Percentiles rank a stretch among this genome's conserved stretches.
These are phyloP conservation scores for Tragelaphus buxtoni DNA, from an alignment of 2,113 vertebrate species.

Conservation along the genomic window DNA sequence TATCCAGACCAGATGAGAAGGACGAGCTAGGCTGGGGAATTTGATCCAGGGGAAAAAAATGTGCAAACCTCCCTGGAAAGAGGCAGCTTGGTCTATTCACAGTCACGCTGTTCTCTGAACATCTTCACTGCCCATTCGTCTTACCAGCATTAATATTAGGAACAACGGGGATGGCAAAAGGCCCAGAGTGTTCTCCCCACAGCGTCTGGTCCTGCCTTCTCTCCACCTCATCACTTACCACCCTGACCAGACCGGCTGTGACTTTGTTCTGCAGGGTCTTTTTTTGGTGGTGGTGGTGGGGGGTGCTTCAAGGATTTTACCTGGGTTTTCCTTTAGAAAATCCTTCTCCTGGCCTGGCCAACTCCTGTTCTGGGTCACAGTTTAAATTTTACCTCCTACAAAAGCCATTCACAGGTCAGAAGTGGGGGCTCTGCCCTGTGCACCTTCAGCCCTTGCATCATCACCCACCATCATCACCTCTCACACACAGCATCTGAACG, in stretches of 20 bases:
- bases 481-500: rapidly evolving
- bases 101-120: rapidly evolving
- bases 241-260: not conserved
- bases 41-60: rapidly evolving
- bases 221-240: not conserved
- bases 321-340: not conserved
- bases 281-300: not conserved
- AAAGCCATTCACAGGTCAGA: not conserved
- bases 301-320: not conserved
- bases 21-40: rapidly evolving
- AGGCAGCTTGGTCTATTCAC: too few relatives aligned
- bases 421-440: not conserved
- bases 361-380: not conserved
- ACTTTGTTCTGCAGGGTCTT: not conserved
- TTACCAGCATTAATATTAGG: not conserved
- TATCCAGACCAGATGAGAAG: not conserved
- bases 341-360: not conserved
- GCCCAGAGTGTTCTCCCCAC: rapidly evolving
- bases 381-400: not conserved
- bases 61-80: too few relatives aligned
- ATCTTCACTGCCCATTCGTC: rapidly evolving
- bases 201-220: not conserved
- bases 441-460: not conserved
- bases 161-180: not conserved
- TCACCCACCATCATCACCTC: rapidly evolving